A percentile compares a stretch with the other conserved stretches of the same genome.
Evolutionary conservation across 2,113 vertebrate species (phyloP).

Genomic region (Ictalurus furcatus): DNA sequence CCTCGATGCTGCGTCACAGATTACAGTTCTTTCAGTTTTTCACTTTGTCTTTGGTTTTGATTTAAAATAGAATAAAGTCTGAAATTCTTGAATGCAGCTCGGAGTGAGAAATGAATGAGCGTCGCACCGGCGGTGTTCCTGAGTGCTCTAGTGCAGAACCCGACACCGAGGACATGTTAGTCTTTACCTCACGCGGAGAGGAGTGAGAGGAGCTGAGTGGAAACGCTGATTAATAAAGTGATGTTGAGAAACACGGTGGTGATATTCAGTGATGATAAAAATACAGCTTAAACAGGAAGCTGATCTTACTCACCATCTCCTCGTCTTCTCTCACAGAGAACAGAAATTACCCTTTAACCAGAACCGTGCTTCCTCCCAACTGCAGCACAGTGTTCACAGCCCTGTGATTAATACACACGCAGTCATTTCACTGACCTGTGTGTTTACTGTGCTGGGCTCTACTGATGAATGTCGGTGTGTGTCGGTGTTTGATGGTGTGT

Average conservation of each 20-base stretch:
- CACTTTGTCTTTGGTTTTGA: background rate
- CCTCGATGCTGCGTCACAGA: background rate
- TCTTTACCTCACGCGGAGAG: background rate
- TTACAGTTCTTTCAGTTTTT: background rate
- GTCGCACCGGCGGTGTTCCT: too few species aligned
- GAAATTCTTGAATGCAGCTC: background rate
- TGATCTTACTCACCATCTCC: conserved; percentile 5
- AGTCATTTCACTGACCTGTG: background rate
- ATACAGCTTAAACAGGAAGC: conserved; percentile 20
- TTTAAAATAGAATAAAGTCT: too few species aligned
- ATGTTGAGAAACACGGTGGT: background rate
- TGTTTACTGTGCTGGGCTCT: background rate
- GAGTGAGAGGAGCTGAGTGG: background rate
- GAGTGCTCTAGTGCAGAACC: too few species aligned
- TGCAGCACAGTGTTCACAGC: background rate
- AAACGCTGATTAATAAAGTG: conserved; percentile 4
- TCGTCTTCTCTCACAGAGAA: background rate
- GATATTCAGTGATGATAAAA: background rate
- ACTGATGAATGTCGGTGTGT: background rate
- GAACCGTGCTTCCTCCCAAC: background rate
- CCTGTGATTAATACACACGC: background rate
- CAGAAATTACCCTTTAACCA: background rate
- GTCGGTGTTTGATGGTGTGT: background rate
- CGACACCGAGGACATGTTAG: background rate
- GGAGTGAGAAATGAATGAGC: background rate